phyloP scores from a whole-genome alignment of 2,888 invertebrate genomes.

The Lasioglossum leucozonium region DNA sequence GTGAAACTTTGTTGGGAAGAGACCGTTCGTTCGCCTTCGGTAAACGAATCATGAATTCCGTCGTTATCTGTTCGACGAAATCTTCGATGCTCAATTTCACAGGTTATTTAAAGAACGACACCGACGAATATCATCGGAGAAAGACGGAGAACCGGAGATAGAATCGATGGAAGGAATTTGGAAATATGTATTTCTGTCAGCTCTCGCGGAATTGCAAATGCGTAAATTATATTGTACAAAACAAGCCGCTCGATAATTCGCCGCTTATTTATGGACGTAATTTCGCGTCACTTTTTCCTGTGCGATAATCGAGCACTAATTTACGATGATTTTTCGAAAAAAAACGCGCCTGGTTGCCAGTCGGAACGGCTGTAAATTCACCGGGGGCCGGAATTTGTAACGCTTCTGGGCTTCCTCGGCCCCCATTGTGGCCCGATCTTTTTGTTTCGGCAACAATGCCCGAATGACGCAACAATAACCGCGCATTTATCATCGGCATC shows the following conservation, averaged over 20 bases:
- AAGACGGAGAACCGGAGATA: background rate
- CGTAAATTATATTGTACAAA: constrained; percentile 38
- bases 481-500: constrained; percentile 46
- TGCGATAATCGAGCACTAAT: constrained; percentile 13
- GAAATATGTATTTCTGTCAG: background rate
- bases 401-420: background rate
- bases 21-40: background rate
- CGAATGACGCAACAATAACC: constrained; percentile 41
- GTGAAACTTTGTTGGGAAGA: background rate
- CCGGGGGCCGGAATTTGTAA: background rate
- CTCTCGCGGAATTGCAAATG: constrained; percentile 30
- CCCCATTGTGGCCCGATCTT: constrained; percentile 2
- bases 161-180: background rate
- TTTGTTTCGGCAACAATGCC: constrained; percentile 37
- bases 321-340: constrained; percentile 16
- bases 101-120: constrained; percentile 9
- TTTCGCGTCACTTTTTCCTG: constrained; percentile 15
- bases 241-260: constrained; percentile 18
- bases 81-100: constrained; percentile 29
- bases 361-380: constrained; percentile 16
- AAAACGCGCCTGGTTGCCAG: background rate
- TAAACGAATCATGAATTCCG: constrained; percentile 37
- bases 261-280: constrained; percentile 38
- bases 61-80: constrained; percentile 29
- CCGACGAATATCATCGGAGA: background rate